Evolutionary conservation across 2,797 vertebrate genomes (phyloP), one percentile per base, ranked within the genome.

Genomic region (Tadarida brasiliensis): DNA sequence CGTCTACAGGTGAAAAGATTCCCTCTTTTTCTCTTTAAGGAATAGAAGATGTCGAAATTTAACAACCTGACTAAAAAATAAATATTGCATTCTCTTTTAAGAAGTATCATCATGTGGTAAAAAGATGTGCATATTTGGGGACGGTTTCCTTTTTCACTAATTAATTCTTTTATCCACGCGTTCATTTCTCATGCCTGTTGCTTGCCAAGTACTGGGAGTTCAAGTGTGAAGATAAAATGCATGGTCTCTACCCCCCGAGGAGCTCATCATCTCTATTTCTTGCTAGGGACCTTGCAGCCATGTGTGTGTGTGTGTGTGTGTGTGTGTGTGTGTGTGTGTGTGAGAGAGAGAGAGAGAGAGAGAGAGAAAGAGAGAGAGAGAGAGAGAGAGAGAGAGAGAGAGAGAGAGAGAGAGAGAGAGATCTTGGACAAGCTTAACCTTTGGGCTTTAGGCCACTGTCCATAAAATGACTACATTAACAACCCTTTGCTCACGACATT

Each of bases 61-160:
- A 92, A 92, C 28, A 70, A 17, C 44, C 71, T 35, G 54, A 90
- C 73, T 96, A 77, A 87, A 95, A 95, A 85, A 33, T 49, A 95
- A 85, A 33, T 49, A 65, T 28, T 73, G 11, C 35, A 28, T 85
- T 87, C 73, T 88, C 30, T 97, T 95, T 94, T 76, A 93, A 90
- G 51, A 92, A 68, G 35, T 83, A 83, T 30, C 30, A 73, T 76
- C 65, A 39, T 7, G 11, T 87, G 65, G 33, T 87, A 89, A 83
- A 94, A 96, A 74, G 47, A 39, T 2, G 0, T 11, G 11, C n/a
- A 11, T 7, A 19, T 33, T 54, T 93, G 17, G 33, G 33, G 47
- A 35, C 11, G 3, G n/a, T 78, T 81, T 61, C 47, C 67, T 82
- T 95, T 74, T 59, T 49, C 11, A 8, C 74, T 84, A 54, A 61